A percentile compares a stretch with the other conserved stretches of the same genome.
Conservation (phyloP, 2,113 vertebrate genomes). For the Psilopsiagon aurifrons region DNA sequence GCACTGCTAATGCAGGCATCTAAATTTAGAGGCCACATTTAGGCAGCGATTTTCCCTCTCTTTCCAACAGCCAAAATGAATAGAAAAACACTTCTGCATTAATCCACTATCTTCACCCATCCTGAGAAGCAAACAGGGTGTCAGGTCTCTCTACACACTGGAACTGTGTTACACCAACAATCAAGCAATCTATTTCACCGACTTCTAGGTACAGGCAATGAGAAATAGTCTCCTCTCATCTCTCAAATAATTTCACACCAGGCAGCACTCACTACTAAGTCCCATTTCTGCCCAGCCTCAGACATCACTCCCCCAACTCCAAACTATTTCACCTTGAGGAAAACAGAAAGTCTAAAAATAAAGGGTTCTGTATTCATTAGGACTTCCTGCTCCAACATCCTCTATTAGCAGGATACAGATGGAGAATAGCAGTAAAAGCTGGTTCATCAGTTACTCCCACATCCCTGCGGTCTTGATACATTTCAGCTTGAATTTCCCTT, state of each 20-base stretch:
- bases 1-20: neutral
- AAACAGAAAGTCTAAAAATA: neutral
- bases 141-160: neutral
- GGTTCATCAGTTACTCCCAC: neutral
- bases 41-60: neutral
- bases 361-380: neutral
- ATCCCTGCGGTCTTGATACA: neutral
- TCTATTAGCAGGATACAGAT: neutral
- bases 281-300: neutral
- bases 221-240: neutral
- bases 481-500: constrained; percentile 18
- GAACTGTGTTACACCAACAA: neutral
- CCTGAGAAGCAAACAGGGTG: neutral
- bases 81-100: neutral
- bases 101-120: neutral
- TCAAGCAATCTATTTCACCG: neutral
- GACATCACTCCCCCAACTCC: neutral
- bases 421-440: neutral
- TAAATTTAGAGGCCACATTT: neutral
- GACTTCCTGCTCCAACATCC: neutral
- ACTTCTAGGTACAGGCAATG: neutral
- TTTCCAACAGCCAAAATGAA: neutral
- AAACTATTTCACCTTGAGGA: neutral
- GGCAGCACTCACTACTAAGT: neutral
- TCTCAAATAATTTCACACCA: neutral